Percentiles rank a stretch among this genome's conserved stretches.
Conservation (phyloP, 2,797 vertebrate species). For the Poecilia velifera region DNA sequence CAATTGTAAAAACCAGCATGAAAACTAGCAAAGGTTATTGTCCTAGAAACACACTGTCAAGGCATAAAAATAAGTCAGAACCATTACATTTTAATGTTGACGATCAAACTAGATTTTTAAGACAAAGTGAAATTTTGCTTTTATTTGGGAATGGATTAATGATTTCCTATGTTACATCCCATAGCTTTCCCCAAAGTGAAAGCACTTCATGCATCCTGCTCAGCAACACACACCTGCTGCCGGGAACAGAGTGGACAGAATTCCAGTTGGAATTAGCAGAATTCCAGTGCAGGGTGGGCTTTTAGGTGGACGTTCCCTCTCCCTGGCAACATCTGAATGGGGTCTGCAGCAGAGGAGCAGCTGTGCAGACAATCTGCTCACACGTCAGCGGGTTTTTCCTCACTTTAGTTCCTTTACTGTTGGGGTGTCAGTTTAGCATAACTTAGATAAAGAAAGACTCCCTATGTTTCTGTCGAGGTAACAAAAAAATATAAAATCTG, state of each 20-base stretch:
- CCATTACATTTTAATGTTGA: neutral
- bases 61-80: neutral
- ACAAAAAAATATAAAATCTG: neutral
- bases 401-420: constrained; percentile 42
- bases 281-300: constrained; percentile 52
- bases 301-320: constrained; percentile 40
- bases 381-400: constrained; percentile 54
- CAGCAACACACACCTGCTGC: constrained; percentile 5
- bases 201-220: neutral
- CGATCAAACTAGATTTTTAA: neutral
- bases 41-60: neutral
- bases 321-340: constrained; percentile 74
- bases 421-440: constrained; percentile 54
- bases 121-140: neutral
- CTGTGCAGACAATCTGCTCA: constrained; percentile 17
- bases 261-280: constrained; percentile 62
- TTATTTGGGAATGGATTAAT: neutral
- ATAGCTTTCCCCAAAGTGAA: neutral
- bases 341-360: constrained; percentile 21
- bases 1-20: neutral
- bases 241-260: constrained; percentile 4
- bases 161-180: neutral
- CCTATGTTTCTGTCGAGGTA: neutral
- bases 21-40: neutral
- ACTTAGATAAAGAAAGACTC: constrained; percentile 59